Evolutionary conservation across 2,797 vertebrate genomes (phyloP).

Genomic region (Peromyscus aztecus): DNA sequence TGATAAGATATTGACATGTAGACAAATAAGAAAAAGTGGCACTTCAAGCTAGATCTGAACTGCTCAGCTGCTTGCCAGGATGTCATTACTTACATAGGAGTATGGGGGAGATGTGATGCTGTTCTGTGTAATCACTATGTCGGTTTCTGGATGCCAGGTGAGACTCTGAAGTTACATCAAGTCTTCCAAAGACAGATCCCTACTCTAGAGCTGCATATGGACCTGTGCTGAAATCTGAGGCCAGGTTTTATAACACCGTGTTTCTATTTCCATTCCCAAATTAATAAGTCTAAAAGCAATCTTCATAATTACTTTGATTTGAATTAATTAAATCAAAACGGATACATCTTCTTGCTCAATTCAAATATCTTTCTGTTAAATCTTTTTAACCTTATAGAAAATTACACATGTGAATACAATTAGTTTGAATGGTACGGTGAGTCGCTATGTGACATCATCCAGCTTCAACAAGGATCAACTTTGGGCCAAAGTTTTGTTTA

Average conservation of each 20-base stretch:
- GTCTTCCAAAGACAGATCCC: conserved; percentile 3
- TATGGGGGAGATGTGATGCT: background rate
- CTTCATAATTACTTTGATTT: conserved; percentile 64
- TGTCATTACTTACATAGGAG: background rate
- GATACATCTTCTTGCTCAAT: conserved; percentile 27
- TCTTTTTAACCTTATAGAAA: background rate
- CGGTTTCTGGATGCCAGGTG: background rate
- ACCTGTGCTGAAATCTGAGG: background rate
- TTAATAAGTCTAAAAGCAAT: conserved; percentile 48
- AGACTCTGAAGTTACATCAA: background rate
- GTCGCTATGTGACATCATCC: background rate
- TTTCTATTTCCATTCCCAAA: background rate
- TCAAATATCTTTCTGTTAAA: conserved; percentile 36
- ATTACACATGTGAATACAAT: background rate
- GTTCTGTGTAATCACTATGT: background rate
- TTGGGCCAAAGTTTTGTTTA: background rate
- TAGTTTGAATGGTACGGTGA: conserved; percentile 21
- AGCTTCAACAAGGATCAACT: background rate
- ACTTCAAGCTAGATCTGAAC: background rate
- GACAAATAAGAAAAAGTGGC: background rate
- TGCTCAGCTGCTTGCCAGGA: background rate
- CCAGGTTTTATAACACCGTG: background rate
- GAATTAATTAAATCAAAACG: conserved; percentile 47
- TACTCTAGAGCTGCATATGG: background rate
- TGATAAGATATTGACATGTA: conserved; percentile 34